Evolutionary conservation across 2,888 invertebrate genomes (phyloP).

Genomic region (Acanthoscelides obtectus): DNA sequence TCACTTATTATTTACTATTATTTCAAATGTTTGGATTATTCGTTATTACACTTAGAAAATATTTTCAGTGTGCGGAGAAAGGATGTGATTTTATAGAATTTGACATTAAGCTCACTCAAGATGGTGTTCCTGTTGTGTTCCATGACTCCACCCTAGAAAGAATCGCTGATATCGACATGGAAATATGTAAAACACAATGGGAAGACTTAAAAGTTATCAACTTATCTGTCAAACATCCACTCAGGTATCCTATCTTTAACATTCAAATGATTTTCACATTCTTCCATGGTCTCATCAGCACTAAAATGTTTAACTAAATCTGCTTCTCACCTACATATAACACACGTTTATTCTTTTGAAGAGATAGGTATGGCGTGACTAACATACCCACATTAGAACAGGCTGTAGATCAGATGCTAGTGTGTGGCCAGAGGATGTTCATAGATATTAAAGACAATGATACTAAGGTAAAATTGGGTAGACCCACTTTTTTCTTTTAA

Average conservation of each 20-base stretch:
- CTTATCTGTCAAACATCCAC: constrained; percentile 65
- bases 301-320: not conserved
- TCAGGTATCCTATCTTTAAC: constrained; percentile 47
- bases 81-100: constrained; percentile 74
- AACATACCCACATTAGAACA: constrained; percentile 67
- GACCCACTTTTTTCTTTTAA: not conserved
- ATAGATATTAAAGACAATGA: constrained; percentile 74
- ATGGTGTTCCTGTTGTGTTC: constrained; percentile 69
- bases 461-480: constrained; percentile 38
- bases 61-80: constrained; percentile 60
- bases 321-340: not conserved
- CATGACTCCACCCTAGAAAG: constrained; percentile 71
- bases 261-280: not conserved
- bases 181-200: constrained; percentile 58
- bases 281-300: not conserved
- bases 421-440: constrained; percentile 65
- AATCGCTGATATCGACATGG: constrained; percentile 53
- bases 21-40: not conserved
- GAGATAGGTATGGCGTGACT: constrained; percentile 57
- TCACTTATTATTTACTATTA: too few relatives aligned
- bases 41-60: not conserved
- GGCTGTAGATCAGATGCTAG: constrained; percentile 61
- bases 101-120: constrained; percentile 69
- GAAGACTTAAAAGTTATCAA: constrained; percentile 59
- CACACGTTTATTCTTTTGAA: constrained; percentile 38